Evolutionary conservation across 2,797 vertebrate genomes (phyloP), one percentile per base, ranked within the genome.

Genomic region (Protonibea diacanthus): DNA sequence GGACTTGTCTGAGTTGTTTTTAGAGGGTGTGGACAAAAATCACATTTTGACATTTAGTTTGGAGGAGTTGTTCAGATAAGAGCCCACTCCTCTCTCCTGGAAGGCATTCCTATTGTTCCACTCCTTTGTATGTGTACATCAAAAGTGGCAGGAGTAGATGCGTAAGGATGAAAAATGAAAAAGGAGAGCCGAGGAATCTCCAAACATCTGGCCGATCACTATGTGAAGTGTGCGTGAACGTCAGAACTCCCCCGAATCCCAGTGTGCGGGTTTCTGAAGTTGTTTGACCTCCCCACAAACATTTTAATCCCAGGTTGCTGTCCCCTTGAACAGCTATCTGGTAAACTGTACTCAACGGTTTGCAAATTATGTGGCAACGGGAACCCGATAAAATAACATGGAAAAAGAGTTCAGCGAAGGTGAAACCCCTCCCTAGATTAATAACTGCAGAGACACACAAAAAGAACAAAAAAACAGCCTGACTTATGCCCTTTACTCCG

Each of bases 401-500:
- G 4, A 62, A 52, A 71, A 44, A 17, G 1, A 47, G 40, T 70
- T 72, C 6, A 47, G 15, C 27, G 38, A 63, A 55, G 7, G 33
- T 38, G 33, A 38, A 38, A 38, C 69, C 29, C 27, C 74, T 81
- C 67, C 44, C 51, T 44, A 56, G 55, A 68, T 78, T 76, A 72
- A 78, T 69, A 68, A 66, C 62, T 65, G 25, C 12, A 53, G 13
- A 52, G 5, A 57, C 52, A 78, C n/a, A 71, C 13, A 67, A 82
- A 79, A 52, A 33, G 5, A 55, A 55, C 55, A 29, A 29, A 29
- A 27, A 29, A 29, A 38, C 59, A 25, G 59, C 20, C 66, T 14
- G n/a, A 81, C 59, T 71, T 23, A 9, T 84, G 76, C 71, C 72
- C 82, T 78, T 88, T 57, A 59, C 55, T 55, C 68, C 5, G 27